A percentile compares a stretch with the other conserved stretches of the same genome.
These are phyloP conservation scores for Antheraea mylitta DNA, from an alignment of 1,140 invertebrate genomes.

Conservation along the genomic window DNA sequence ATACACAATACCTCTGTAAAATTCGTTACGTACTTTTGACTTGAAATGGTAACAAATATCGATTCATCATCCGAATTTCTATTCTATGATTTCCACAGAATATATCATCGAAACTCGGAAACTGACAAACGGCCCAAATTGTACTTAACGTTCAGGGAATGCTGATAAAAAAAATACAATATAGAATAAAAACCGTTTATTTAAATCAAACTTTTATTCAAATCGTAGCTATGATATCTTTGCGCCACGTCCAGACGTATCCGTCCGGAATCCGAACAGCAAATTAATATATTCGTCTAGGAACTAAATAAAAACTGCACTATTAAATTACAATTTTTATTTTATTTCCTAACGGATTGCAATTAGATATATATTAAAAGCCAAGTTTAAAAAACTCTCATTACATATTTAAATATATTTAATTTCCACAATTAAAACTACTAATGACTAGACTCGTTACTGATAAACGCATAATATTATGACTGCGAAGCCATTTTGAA, in stretches of 20 bases:
- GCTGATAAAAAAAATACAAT: conserved; percentile 24
- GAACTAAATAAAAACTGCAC: neutral
- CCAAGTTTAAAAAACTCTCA: conserved; percentile 46
- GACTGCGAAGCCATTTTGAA: conserved; percentile 3
- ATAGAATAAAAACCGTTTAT: conserved; percentile 60
- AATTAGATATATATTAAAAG: conserved; percentile 40
- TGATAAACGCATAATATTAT: neutral
- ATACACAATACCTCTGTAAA: too few relatives aligned
- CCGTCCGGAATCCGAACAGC: too few relatives aligned
- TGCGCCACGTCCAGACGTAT: neutral
- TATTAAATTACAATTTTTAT: neutral
- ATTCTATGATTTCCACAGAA: too few relatives aligned
- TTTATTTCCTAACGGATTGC: neutral
- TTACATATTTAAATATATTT: conserved; percentile 28
- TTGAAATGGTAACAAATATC: too few relatives aligned
- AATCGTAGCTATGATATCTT: neutral
- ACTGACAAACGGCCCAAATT: too few relatives aligned
- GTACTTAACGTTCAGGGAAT: too few relatives aligned
- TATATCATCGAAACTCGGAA: too few relatives aligned
- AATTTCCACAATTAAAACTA: conserved; percentile 9
- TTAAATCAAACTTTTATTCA: conserved; percentile 23
- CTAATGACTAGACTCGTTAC: conserved; percentile 9
- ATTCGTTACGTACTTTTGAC: too few relatives aligned
- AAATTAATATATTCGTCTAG: neutral
- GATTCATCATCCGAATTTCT: too few relatives aligned